phyloP scores from a whole-genome alignment of 2,113 vertebrate species.

The Tenrec ecaudatus region DNA sequence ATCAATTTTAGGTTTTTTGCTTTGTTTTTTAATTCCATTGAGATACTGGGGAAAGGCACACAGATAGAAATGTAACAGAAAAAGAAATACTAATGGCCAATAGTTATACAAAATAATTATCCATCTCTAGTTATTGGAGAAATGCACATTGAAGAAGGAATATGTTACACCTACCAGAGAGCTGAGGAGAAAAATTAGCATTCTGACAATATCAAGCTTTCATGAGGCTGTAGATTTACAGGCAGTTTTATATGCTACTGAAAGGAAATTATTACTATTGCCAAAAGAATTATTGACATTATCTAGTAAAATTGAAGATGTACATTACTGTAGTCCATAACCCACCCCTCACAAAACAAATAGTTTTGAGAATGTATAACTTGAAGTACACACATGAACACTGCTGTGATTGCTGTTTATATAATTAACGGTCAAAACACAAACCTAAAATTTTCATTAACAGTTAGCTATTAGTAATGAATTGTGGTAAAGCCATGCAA shows the following conservation, averaged over 20 bases:
- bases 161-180: neutral
- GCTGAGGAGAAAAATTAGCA: neutral
- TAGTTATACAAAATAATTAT: neutral
- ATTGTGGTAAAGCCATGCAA: neutral
- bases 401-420: neutral
- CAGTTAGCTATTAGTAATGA: constrained; percentile 9
- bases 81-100: neutral
- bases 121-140: neutral
- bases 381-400: neutral
- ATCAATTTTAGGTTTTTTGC: too few species aligned
- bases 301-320: neutral
- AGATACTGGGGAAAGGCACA: too few species aligned
- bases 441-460: neutral
- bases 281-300: neutral
- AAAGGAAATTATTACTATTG: neutral
- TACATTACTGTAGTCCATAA: neutral
- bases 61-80: too few species aligned
- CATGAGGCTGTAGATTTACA: neutral
- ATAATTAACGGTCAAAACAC: neutral
- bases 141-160: neutral
- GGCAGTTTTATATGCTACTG: neutral
- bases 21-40: too few species aligned
- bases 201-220: neutral
- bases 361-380: constrained; percentile 3
- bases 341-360: neutral